Conservation (phyloP, 2,797 vertebrate genomes). For the Gymnocypris eckloni region DNA sequence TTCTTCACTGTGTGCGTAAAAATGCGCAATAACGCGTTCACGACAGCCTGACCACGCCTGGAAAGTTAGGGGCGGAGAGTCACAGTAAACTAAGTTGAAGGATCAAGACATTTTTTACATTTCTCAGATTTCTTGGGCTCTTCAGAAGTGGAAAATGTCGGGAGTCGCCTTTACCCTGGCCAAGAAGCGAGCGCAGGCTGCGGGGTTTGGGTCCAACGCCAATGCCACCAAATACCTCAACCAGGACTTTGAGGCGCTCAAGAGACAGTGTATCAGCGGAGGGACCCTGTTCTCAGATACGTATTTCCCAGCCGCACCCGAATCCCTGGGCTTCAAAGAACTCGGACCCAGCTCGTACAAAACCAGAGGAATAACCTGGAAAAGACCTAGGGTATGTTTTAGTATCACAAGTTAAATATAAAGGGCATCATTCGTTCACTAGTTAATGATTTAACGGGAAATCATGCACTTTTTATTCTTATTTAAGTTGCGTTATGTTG, state of each 20-base stretch:
- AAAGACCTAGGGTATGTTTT: conserved; percentile 80
- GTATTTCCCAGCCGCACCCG: conserved; percentile 79
- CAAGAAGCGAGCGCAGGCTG: conserved; percentile 78
- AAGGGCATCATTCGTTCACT: background rate
- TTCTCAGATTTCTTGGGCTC: background rate
- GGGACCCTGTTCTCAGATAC: conserved; percentile 87
- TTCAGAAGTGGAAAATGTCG: conserved; percentile 74
- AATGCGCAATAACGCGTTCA: conserved; percentile 29
- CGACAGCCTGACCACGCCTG: conserved; percentile 52
- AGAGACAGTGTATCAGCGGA: conserved; percentile 70
- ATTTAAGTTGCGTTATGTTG: background rate
- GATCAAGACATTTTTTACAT: conserved; percentile 7
- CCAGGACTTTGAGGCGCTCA: conserved; percentile 82
- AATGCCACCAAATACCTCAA: conserved; percentile 82
- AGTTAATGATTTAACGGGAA: background rate
- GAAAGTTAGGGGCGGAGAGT: conserved; percentile 45
- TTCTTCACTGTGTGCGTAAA: conserved; percentile 12
- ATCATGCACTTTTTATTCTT: background rate
- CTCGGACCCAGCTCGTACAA: conserved; percentile 85
- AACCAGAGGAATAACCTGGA: conserved; percentile 86
- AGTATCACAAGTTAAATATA: background rate
- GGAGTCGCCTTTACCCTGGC: conserved; percentile 83
- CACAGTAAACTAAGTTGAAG: conserved; percentile 12
- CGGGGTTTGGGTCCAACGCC: conserved; percentile 84
- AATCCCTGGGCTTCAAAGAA: conserved; percentile 86